These are phyloP conservation scores for Sebastes paucispinis DNA, from an alignment of 2,797 vertebrate species.

Conservation along the genomic window DNA sequence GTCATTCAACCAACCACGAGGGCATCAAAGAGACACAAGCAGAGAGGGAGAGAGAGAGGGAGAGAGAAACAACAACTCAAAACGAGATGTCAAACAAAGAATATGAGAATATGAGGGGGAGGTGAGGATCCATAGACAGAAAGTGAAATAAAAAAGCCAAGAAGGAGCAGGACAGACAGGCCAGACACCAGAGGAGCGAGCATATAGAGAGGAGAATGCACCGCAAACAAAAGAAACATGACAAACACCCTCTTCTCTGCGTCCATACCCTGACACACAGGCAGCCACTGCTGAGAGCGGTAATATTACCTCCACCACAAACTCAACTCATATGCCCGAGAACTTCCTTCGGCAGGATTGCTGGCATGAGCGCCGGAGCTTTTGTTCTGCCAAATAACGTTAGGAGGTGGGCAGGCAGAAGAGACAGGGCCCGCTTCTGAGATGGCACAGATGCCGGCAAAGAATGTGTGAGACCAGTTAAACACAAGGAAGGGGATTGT, in stretches of 20 bases:
- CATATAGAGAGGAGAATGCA: conserved; percentile 66
- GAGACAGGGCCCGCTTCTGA: conserved; percentile 72
- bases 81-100: conserved; percentile 79
- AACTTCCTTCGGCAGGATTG: conserved; percentile 72
- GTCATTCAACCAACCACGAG: conserved; percentile 82
- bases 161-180: conserved; percentile 75
- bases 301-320: conserved; percentile 74
- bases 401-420: conserved; percentile 77
- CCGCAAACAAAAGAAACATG: conserved; percentile 76
- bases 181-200: conserved; percentile 71
- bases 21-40: conserved; percentile 78
- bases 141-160: conserved; percentile 74
- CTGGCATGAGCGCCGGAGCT: conserved; percentile 68
- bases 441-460: conserved; percentile 65
- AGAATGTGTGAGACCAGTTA: conserved; percentile 65
- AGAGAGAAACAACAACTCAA: conserved; percentile 68
- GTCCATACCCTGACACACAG: conserved; percentile 72
- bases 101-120: conserved; percentile 76
- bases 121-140: conserved; percentile 74
- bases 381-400: conserved; percentile 81
- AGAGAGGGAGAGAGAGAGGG: conserved; percentile 50
- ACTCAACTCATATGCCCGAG: conserved; percentile 71
- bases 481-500: conserved; percentile 59
- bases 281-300: conserved; percentile 66
- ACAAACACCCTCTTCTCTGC: conserved; percentile 70